phyloP scores from a whole-genome alignment of 2,797 vertebrate species.

The Melanotaenia pygmaea region DNA sequence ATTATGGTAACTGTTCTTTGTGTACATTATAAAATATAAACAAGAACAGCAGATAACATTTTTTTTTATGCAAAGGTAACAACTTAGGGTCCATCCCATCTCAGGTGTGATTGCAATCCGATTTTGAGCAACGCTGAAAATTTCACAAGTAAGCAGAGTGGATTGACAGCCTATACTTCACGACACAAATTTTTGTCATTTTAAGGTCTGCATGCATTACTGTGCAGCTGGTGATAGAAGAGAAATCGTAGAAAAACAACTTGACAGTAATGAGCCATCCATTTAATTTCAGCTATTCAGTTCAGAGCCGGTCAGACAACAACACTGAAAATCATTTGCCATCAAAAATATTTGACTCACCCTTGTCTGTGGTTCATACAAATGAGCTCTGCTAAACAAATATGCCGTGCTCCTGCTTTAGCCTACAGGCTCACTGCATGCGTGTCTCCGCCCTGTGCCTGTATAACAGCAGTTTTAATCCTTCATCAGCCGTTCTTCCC shows the following conservation, averaged over 20 bases:
- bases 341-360: constrained; percentile 42
- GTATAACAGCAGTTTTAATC: constrained; percentile 56
- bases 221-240: neutral
- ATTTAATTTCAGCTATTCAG: neutral
- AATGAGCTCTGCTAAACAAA: neutral
- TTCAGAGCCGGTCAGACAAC: neutral
- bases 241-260: no score
- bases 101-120: no score
- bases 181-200: no score
- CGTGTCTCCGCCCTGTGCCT: constrained; percentile 37
- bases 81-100: no score
- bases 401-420: neutral
- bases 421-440: constrained; percentile 2
- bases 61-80: neutral
- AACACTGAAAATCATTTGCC: neutral
- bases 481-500: constrained; percentile 35
- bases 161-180: no score
- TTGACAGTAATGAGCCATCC: neutral
- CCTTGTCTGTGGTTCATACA: constrained; percentile 9
- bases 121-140: no score
- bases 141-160: no score
- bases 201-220: neutral
- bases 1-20: neutral
- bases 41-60: neutral
- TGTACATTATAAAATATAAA: neutral